Evolutionary conservation across 2,888 invertebrate species (phyloP).

Genomic region (Polydrusus pterygomalis): DNA sequence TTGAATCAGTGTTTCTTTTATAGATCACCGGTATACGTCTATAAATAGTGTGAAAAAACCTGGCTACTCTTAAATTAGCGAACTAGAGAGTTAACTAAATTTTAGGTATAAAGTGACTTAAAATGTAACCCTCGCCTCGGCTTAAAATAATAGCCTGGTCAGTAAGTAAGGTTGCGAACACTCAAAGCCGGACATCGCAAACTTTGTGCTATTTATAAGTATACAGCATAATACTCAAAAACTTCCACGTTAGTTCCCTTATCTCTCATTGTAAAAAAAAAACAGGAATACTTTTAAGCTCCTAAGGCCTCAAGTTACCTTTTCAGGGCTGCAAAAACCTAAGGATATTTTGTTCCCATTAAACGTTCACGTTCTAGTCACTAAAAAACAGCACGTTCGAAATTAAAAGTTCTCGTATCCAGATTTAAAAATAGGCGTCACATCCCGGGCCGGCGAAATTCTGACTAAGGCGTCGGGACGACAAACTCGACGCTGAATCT

Average conservation of each 20-base stretch:
- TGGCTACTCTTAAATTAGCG: slow-evolving; percentile 22
- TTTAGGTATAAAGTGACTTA: slow-evolving; percentile 22
- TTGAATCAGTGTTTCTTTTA: slow-evolving; percentile 34
- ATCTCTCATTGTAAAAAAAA: not conserved
- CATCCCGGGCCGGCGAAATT: slow-evolving; percentile 46
- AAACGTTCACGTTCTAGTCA: slow-evolving; percentile 30
- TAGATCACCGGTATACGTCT: slow-evolving; percentile 46
- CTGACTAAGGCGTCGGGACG: slow-evolving; percentile 54
- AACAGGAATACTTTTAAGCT: not conserved
- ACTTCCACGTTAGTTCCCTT: slow-evolving; percentile 8
- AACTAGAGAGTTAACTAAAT: slow-evolving; percentile 22
- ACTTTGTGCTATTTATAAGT: slow-evolving; percentile 31
- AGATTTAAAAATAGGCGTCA: slow-evolving; percentile 35
- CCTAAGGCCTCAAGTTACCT: slow-evolving; percentile 35
- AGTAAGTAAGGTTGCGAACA: slow-evolving; percentile 10
- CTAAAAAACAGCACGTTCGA: slow-evolving; percentile 43
- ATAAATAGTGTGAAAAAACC: slow-evolving; percentile 50
- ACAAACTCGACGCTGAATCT: slow-evolving; percentile 43
- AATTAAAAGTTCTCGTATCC: slow-evolving; percentile 47
- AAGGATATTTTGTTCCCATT: slow-evolving; percentile 42
- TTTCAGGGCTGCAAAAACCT: slow-evolving; percentile 50
- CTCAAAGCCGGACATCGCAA: slow-evolving; percentile 14
- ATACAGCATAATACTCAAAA: slow-evolving; percentile 14
- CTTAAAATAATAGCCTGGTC: slow-evolving; percentile 23
- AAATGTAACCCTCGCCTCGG: slow-evolving; percentile 1